Conservation (phyloP, 2,113 vertebrate species). For the Tachycineta bicolor region DNA sequence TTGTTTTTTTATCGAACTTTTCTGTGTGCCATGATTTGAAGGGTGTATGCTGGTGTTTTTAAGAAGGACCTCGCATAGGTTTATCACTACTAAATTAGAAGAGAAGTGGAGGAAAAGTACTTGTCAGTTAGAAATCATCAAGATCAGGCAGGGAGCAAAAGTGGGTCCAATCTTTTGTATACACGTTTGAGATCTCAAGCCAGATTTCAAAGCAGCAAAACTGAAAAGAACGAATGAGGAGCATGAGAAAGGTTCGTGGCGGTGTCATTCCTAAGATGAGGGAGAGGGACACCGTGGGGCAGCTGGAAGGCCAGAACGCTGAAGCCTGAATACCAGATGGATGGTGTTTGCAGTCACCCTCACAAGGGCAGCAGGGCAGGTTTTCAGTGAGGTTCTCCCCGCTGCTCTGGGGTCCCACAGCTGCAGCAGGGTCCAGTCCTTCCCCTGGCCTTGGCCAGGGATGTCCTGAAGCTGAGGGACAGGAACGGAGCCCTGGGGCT, state of each 20-base stretch:
- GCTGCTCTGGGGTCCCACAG: background rate
- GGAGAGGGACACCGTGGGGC: background rate
- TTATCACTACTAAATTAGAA: background rate
- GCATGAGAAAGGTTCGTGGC: background rate
- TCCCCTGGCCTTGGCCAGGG: background rate
- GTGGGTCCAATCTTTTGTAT: background rate
- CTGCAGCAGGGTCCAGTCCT: background rate
- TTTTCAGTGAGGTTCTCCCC: background rate
- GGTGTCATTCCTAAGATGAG: background rate
- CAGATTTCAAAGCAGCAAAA: background rate
- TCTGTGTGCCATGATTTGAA: background rate
- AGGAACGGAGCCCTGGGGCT: background rate
- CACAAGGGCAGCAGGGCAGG: background rate
- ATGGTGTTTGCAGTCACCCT: background rate
- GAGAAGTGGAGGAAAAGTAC: background rate
- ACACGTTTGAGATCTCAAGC: background rate
- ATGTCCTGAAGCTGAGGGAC: background rate
- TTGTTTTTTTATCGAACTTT: rapidly evolving
- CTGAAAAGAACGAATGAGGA: background rate
- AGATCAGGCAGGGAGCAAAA: background rate
- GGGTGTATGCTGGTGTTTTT: background rate
- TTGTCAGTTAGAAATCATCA: background rate
- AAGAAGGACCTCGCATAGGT: background rate
- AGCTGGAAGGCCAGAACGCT: background rate
- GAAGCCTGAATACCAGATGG: background rate